Evolutionary conservation across 2,888 invertebrate species (phyloP), one percentile per base, ranked within the genome.

Genomic region (Sepioteuthis lessoniana): DNA sequence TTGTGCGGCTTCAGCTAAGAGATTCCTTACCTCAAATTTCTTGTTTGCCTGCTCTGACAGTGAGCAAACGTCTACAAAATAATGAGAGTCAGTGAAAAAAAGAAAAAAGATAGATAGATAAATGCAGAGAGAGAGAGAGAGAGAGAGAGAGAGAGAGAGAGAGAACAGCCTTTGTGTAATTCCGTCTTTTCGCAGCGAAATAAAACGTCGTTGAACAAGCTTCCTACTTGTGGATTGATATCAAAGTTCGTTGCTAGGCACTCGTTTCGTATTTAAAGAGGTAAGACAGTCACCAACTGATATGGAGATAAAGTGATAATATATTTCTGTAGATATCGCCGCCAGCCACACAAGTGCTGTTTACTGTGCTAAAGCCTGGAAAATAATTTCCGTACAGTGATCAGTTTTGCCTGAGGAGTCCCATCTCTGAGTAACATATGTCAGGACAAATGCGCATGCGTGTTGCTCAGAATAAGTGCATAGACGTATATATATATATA

Each of bases 361-460:
- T 76, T 76, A 76, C 76, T 76, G 76, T 76, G n/a, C 76, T 76
- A n/a, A 35, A 76, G 76, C n/a, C 76, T 76, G 76, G 76, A 76
- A 35, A 76, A 76, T 76, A 76, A 76, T 76, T 76, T 76, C 76
- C 76, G 76, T 35, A 76, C 76, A 4, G 16, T 4, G 76, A 35
- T 76, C 76, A 35, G 76, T 76, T 76, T 76, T 35, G 76, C 76
- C 76, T 35, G 13, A n/a, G 76, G 76, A 76, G 19, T 35, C 76
- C 8, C 76, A 76, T 76, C 76, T 35, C 76, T 19, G 76, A 76
- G 76, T 76, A n/a, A 76, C 76, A 76, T n/a, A 76, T 76, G 76
- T n/a, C 76, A 35, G 76, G 16, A 76, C 76, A 3, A 35, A 16
- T 19, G 76, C 76, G 76, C 76, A 76, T 76, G n/a, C 76, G 76